Evolutionary conservation across 2,888 invertebrate genomes (phyloP), one percentile per base, ranked within the genome.

Genomic region (Rhagonycha fulva): DNA sequence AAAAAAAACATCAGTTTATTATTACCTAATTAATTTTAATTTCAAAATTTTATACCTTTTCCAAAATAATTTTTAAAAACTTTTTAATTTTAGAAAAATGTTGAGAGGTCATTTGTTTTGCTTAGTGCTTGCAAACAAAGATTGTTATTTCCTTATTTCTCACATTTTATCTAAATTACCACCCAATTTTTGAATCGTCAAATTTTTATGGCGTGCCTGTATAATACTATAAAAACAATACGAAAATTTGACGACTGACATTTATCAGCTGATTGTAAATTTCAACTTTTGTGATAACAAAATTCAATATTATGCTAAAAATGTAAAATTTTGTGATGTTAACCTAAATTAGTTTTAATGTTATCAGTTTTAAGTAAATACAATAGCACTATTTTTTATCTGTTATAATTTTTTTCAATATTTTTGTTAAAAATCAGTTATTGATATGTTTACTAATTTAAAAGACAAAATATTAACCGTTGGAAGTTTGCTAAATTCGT

Each of bases 401-500:
- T 19, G 23, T 62, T 23, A 24, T 12, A 66, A 66, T 66, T 66
- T 66, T 63, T 10, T 10, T 2, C 7, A 23, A 23, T n/a, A 14
- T 63, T 62, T 7, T 12, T 61, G 14, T 12, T 63, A 1, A 4
- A 63, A 24, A 24, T 23, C 63, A 14, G 3, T 63, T 63, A 7
- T 23, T 24, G 11, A 66, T 70, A 90, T 90, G 90, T 87, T 90
- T 80, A 88, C 89, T 67, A 89, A 89, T 81, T 78, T 90, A 24
- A 89, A 89, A 84, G 89, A 89, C 62, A 89, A 89, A 81, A 87
- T 90, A 82, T 87, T 89, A 68, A 88, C 89, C 5, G 89, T 79
- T 19, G 71, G 79, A 63, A 81, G 74, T 19, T 71, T 78, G 11
- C 67, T 76, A 24, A 72, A 62, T 63, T 60, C 76, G 62, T 70